Conservation (phyloP, 1,140 invertebrate genomes). For the Caenorhabditis latens region DNA sequence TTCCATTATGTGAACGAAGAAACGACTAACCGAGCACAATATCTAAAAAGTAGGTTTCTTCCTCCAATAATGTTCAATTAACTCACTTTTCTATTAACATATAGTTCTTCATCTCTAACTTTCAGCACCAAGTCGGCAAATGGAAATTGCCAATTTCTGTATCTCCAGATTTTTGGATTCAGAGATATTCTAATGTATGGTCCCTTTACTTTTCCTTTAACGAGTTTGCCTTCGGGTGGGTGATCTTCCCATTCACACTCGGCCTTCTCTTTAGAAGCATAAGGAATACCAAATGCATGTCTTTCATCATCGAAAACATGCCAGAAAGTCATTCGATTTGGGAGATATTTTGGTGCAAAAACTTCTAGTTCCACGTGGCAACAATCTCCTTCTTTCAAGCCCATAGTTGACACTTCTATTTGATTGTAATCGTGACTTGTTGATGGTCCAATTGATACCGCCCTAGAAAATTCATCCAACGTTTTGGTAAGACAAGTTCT, state of each 20-base stretch:
- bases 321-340: constrained; percentile 9
- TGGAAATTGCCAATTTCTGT: constrained; percentile 9
- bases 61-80: too few species aligned
- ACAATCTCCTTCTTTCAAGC: neutral
- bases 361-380: neutral
- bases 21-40: neutral
- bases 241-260: neutral
- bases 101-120: neutral
- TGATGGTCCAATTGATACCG: neutral
- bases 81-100: constrained; percentile 4
- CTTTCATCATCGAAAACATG: neutral
- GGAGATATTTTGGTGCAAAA: neutral
- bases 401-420: neutral
- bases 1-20: neutral
- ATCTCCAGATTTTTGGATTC: constrained; percentile 13
- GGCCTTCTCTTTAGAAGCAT: neutral
- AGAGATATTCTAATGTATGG: neutral
- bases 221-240: neutral
- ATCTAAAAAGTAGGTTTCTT: neutral
- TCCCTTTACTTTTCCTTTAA: neutral
- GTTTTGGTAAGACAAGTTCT: too few species aligned
- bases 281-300: neutral
- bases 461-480: neutral
- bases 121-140: neutral
- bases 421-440: neutral